A percentile compares a stretch with the other conserved stretches of the same genome.
Conservation (phyloP, 2,797 vertebrate species). For the Leptodactylus fallax region DNA sequence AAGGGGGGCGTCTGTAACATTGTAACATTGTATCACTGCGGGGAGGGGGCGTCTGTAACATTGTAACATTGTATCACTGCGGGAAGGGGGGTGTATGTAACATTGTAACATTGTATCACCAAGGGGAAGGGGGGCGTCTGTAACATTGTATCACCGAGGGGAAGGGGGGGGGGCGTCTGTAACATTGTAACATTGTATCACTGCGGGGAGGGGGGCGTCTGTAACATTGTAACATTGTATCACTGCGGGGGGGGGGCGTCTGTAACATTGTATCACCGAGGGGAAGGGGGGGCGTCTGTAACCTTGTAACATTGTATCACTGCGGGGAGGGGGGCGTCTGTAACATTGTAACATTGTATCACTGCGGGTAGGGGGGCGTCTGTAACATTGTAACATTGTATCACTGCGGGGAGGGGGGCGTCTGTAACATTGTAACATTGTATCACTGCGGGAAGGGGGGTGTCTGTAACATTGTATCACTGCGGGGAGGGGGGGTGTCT, state of each 20-base stretch:
- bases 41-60: background rate
- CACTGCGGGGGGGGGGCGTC: too few relatives aligned
- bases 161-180: background rate
- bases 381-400: background rate
- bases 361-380: too few relatives aligned
- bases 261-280: background rate
- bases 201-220: background rate
- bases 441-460: background rate
- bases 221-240: background rate
- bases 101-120: background rate
- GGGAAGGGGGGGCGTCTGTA: background rate
- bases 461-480: background rate
- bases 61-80: background rate
- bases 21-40: background rate
- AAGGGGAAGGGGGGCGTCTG: too few relatives aligned
- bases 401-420: background rate
- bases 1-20: background rate
- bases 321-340: too few relatives aligned
- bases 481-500: background rate
- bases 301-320: background rate
- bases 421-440: background rate
- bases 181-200: background rate
- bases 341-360: background rate
- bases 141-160: background rate
- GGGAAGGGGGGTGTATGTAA: background rate